A percentile compares a stretch with the other conserved stretches of the same genome.
These are phyloP conservation scores for Penaeus japonicus DNA, from an alignment of 1,140 invertebrate species.

Conservation along the genomic window DNA sequence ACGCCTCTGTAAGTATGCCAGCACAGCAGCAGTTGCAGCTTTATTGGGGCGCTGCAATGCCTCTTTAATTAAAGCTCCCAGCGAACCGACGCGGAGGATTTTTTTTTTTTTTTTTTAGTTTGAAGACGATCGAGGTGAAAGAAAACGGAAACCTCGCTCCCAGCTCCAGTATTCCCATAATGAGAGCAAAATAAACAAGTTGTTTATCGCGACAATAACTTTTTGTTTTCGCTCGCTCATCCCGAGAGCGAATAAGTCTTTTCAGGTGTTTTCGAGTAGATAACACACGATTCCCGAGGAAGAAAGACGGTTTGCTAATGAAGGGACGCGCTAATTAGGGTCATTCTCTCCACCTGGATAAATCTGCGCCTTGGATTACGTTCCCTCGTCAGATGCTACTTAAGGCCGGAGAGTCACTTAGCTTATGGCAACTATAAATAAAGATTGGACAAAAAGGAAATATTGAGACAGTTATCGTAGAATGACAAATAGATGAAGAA, in stretches of 20 bases:
- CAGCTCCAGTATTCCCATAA: neutral
- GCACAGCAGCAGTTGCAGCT: constrained; percentile 13
- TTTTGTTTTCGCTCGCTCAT: constrained; percentile 20
- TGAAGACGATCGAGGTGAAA: neutral
- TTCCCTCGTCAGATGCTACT: too few species aligned
- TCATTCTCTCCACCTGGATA: too few species aligned
- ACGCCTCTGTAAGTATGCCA: constrained; percentile 45
- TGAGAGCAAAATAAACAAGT: constrained; percentile 10
- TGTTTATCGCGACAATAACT: constrained; percentile 39
- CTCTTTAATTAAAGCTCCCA: constrained; percentile 34
- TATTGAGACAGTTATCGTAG: too few species aligned
- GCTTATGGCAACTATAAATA: too few species aligned
- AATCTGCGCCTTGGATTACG: too few species aligned
- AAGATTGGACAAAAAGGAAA: too few species aligned
- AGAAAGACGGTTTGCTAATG: too few species aligned
- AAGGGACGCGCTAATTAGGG: too few species aligned
- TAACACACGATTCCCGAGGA: constrained; percentile 6
- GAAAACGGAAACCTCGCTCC: neutral
- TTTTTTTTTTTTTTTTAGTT: too few species aligned
- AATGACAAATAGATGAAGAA: too few species aligned
- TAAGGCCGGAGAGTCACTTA: too few species aligned
- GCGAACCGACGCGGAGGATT: too few species aligned
- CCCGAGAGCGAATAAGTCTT: neutral
- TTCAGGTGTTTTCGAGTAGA: constrained; percentile 46
- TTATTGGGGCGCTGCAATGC: constrained; percentile 19